phyloP scores from a whole-genome alignment of 2,888 invertebrate species.

The Linhomoeus sp. region DNA sequence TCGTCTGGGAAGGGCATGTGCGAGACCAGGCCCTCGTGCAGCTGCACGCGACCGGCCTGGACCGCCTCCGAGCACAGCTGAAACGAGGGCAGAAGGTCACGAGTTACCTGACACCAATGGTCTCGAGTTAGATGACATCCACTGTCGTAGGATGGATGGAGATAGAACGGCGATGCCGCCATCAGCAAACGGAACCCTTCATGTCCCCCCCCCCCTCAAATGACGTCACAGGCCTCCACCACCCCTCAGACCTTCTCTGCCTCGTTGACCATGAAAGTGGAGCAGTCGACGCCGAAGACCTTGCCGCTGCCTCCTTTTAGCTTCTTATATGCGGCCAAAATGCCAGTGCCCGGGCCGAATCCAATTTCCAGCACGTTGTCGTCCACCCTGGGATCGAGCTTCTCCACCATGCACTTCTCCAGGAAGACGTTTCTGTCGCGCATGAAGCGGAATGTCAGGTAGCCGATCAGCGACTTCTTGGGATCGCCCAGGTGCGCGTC shows the following conservation, averaged over 20 bases:
- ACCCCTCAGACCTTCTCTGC: constrained; percentile 6
- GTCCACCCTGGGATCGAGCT: constrained; percentile 16
- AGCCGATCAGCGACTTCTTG: neutral
- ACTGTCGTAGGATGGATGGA: too few species aligned
- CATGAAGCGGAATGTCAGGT: neutral
- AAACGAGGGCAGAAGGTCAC: too few species aligned
- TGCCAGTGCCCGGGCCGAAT: constrained; percentile 20
- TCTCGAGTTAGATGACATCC: too few species aligned
- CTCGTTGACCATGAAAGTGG: constrained; percentile 15
- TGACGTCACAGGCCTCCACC: too few species aligned
- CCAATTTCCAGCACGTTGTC: constrained; percentile 21
- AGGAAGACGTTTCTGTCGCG: constrained; percentile 6
- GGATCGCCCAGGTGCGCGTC: neutral
- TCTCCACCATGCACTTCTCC: constrained; percentile 14
- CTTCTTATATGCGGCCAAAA: constrained; percentile 11
- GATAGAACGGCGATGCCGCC: too few species aligned
- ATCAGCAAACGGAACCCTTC: too few species aligned
- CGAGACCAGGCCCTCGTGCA: constrained; percentile 11
- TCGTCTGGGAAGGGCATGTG: constrained; percentile 16
- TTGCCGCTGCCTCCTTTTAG: constrained; percentile 18
- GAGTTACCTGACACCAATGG: too few species aligned
- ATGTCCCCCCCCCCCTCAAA: too few species aligned
- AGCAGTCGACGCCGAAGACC: constrained; percentile 20
- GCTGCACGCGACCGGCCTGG: constrained; percentile 11
- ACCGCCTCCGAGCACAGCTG: constrained; percentile 9